Evolutionary conservation across 2,113 vertebrate genomes (phyloP).

Genomic region (Heliornis fulica): DNA sequence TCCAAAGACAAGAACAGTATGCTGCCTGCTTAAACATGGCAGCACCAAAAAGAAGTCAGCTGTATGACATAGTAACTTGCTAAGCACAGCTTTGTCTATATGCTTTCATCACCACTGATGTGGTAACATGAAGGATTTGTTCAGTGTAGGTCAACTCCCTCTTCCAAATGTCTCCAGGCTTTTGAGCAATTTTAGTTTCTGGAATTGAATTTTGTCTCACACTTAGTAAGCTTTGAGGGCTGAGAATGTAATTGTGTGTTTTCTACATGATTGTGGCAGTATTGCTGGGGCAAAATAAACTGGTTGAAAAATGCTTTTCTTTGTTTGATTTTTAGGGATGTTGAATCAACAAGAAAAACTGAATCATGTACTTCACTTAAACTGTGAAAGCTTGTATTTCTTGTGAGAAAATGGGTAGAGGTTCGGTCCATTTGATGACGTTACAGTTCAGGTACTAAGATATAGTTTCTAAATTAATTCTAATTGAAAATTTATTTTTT

Average conservation of each 20-base stretch:
- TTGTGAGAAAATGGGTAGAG: neutral
- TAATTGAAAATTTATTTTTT: neutral
- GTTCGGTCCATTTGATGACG: neutral
- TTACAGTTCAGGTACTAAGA: neutral
- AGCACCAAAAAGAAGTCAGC: neutral
- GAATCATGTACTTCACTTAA: neutral
- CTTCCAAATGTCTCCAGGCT: constrained; percentile 23
- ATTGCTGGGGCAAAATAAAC: neutral
- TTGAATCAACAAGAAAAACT: neutral
- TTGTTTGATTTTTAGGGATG: neutral
- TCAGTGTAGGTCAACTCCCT: neutral
- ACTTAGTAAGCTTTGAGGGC: neutral
- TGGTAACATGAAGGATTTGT: neutral
- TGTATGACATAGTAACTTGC: neutral
- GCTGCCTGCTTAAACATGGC: neutral
- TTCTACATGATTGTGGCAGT: neutral
- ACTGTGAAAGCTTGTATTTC: neutral
- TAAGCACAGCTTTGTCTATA: neutral
- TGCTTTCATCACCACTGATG: neutral
- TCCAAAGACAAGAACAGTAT: neutral
- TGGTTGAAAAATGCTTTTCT: neutral
- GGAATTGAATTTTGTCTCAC: neutral
- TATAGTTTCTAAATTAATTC: neutral
- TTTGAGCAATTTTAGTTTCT: neutral
- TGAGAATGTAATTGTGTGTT: neutral